A percentile compares a stretch with the other conserved stretches of the same genome.
Conservation (phyloP, 2,888 invertebrate genomes). For the Lottia scabra region DNA sequence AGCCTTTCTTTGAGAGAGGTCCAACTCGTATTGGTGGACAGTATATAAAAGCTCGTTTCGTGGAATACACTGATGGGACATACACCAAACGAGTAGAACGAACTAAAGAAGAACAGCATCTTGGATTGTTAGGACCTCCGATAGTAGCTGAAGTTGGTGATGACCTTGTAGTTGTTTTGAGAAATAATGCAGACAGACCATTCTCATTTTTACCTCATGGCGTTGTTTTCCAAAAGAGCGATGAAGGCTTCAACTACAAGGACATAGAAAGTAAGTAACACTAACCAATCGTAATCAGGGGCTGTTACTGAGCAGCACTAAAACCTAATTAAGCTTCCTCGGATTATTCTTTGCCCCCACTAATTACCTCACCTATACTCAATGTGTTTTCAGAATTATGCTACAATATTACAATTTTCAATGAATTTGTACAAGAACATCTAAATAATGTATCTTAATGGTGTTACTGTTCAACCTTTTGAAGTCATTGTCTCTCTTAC, state of each 20-base stretch:
- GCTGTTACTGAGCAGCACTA: too few relatives aligned
- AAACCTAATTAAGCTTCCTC: too few relatives aligned
- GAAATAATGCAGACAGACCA: constrained; percentile 40
- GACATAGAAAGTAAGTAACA: constrained; percentile 6
- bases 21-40: constrained; percentile 36
- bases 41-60: constrained; percentile 42
- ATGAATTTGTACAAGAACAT: too few relatives aligned
- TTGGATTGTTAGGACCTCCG: constrained; percentile 48
- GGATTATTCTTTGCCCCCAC: too few relatives aligned
- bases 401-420: too few relatives aligned
- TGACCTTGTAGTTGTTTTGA: constrained; percentile 35
- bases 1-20: constrained; percentile 26
- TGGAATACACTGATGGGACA: constrained; percentile 39
- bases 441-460: too few relatives aligned
- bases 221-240: constrained; percentile 33
- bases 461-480: too few relatives aligned
- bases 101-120: constrained; percentile 26
- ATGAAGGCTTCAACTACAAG: constrained; percentile 31
- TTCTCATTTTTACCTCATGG: constrained; percentile 47
- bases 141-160: constrained; percentile 50
- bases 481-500: background rate
- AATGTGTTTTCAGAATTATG: too few relatives aligned
- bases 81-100: constrained; percentile 30
- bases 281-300: background rate
- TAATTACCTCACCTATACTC: too few relatives aligned